Percentiles rank a stretch among this genome's conserved stretches.
Evolutionary conservation across 1,140 invertebrate genomes (phyloP).

Genomic region (Oryctes rhinoceros): DNA sequence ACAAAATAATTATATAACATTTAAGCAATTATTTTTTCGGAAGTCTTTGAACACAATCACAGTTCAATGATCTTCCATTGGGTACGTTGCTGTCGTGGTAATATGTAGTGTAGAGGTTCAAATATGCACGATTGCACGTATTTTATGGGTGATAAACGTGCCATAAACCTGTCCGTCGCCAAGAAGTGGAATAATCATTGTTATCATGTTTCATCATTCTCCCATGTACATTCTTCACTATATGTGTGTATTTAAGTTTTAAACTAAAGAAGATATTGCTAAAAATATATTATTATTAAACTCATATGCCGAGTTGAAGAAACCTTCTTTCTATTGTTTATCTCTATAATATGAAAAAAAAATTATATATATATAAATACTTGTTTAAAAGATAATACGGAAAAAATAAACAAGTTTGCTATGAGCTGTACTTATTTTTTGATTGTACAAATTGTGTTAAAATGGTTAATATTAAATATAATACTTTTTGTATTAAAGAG

Average conservation of each 20-base stretch:
- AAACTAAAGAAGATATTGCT: conserved; percentile 51
- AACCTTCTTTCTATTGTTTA: conserved; percentile 44
- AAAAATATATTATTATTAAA: conserved; percentile 51
- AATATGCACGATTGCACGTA: conserved; percentile 55
- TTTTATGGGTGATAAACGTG: conserved; percentile 57
- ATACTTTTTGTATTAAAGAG: conserved; percentile 31
- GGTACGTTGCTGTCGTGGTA: conserved; percentile 9
- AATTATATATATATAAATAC: conserved; percentile 43
- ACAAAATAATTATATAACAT: conserved; percentile 18
- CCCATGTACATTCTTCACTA: conserved; percentile 47
- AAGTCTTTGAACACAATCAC: background rate
- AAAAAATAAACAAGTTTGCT: conserved; percentile 55
- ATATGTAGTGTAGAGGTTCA: conserved; percentile 47
- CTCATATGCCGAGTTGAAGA: conserved; percentile 48
- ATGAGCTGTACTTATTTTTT: conserved; percentile 61
- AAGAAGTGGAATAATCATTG: conserved; percentile 40
- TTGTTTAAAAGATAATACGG: conserved; percentile 40
- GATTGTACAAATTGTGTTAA: conserved; percentile 61
- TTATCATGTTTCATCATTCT: conserved; percentile 48
- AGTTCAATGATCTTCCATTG: conserved; percentile 7
- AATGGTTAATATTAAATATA: conserved; percentile 42
- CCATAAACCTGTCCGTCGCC: conserved; percentile 53
- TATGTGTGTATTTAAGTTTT: conserved; percentile 51
- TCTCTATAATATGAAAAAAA: conserved; percentile 51
- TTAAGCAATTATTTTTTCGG: conserved; percentile 27